phyloP scores from a whole-genome alignment of 2,797 vertebrate genomes.

The Lates japonicus region DNA sequence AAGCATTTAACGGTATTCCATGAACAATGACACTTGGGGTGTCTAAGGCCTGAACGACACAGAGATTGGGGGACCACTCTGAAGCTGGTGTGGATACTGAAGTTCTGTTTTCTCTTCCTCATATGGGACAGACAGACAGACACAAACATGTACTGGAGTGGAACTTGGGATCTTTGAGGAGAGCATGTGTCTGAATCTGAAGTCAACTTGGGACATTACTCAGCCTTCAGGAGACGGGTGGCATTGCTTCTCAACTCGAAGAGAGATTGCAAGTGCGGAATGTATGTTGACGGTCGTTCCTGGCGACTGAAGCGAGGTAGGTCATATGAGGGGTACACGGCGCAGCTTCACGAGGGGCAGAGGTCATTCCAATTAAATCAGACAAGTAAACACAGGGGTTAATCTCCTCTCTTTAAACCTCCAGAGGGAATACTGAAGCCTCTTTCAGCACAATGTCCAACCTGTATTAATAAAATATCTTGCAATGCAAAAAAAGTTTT shows the following conservation, averaged over 20 bases:
- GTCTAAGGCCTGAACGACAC: conserved; percentile 79
- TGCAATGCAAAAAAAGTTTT: background rate
- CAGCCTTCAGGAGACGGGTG: conserved; percentile 71
- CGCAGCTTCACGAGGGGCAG: conserved; percentile 80
- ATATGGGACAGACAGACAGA: conserved; percentile 24
- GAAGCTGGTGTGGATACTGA: conserved; percentile 37
- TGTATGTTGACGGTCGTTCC: conserved; percentile 83
- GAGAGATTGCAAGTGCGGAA: conserved; percentile 76
- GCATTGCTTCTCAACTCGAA: conserved; percentile 68
- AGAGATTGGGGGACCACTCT: conserved; percentile 72
- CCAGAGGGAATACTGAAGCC: conserved; percentile 73
- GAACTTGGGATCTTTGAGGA: conserved; percentile 47
- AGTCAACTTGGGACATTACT: conserved; percentile 72
- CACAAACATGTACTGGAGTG: conserved; percentile 64
- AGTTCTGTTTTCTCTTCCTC: conserved; percentile 14
- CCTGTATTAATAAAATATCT: conserved; percentile 34
- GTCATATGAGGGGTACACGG: conserved; percentile 80
- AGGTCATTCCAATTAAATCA: conserved; percentile 88
- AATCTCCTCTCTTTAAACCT: conserved; percentile 81
- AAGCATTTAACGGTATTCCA: conserved; percentile 89
- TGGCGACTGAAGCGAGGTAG: conserved; percentile 86
- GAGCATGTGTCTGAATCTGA: conserved; percentile 63
- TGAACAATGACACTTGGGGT: conserved; percentile 88
- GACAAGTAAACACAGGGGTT: conserved; percentile 83
- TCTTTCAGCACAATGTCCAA: conserved; percentile 40